Conservation (phyloP, 2,113 vertebrate genomes). For the Phycodurus eques region DNA sequence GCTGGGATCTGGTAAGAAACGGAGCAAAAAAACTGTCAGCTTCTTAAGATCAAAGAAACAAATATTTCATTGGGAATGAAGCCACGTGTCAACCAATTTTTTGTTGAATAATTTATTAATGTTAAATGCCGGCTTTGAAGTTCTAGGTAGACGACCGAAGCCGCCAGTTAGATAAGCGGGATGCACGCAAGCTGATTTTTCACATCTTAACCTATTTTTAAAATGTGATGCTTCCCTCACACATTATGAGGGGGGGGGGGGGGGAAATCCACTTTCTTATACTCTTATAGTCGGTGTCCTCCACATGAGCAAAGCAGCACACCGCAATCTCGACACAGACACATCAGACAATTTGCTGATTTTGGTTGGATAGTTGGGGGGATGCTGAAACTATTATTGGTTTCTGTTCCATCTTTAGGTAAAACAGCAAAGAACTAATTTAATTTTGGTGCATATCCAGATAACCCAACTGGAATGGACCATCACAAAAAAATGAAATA, state of each 20-base stretch:
- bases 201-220: neutral
- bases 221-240: neutral
- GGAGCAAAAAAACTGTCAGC: neutral
- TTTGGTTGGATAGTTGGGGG: too few species aligned
- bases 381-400: too few species aligned
- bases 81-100: neutral
- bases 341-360: too few species aligned
- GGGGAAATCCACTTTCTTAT: too few species aligned
- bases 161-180: neutral
- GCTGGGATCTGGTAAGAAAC: constrained; percentile 82
- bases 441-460: too few species aligned
- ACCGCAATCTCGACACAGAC: neutral
- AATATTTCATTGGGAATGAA: neutral
- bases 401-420: too few species aligned
- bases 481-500: too few species aligned
- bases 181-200: neutral
- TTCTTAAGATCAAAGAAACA: neutral
- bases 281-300: neutral
- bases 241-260: too few species aligned
- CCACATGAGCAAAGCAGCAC: neutral
- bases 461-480: too few species aligned
- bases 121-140: neutral
- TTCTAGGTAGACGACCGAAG: neutral
- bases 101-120: neutral
- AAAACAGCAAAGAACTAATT: too few species aligned